Conservation (phyloP, 2,113 vertebrate species). For the Prietella phreatophila region DNA sequence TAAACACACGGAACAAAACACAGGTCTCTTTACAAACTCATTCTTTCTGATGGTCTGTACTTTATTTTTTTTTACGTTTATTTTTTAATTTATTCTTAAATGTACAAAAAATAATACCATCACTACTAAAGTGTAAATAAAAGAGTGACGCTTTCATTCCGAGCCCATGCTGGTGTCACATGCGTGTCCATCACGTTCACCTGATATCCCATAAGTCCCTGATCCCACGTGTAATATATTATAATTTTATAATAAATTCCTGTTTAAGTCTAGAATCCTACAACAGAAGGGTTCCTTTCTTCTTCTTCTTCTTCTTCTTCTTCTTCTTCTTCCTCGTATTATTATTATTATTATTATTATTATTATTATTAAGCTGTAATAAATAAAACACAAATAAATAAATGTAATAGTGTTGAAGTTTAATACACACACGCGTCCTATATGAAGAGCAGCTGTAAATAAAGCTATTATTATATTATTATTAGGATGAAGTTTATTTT, state of each 20-base stretch:
- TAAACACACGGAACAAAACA: not conserved
- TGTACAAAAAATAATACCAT: not conserved
- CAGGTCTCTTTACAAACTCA: not conserved
- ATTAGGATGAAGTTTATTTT: not conserved
- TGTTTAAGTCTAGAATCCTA: not conserved
- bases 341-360: constrained; percentile 2
- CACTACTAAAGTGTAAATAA: not conserved
- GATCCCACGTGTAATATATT: no score
- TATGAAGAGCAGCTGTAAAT: not conserved
- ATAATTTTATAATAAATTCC: not conserved
- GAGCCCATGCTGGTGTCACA: not conserved
- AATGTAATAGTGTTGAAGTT: no score
- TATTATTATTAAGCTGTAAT: no score
- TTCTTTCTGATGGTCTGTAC: not conserved
- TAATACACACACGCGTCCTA: not conserved
- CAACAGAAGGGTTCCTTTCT: not conserved
- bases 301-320: no score
- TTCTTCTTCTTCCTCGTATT: no score
- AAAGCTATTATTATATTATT: not conserved
- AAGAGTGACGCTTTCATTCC: not conserved
- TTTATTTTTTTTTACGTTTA: not conserved
- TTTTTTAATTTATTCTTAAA: not conserved
- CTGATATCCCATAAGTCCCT: not conserved
- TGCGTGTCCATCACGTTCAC: not conserved
- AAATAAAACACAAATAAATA: not conserved